Conservation (phyloP, 2,797 vertebrate species). For the Characodon lateralis region DNA sequence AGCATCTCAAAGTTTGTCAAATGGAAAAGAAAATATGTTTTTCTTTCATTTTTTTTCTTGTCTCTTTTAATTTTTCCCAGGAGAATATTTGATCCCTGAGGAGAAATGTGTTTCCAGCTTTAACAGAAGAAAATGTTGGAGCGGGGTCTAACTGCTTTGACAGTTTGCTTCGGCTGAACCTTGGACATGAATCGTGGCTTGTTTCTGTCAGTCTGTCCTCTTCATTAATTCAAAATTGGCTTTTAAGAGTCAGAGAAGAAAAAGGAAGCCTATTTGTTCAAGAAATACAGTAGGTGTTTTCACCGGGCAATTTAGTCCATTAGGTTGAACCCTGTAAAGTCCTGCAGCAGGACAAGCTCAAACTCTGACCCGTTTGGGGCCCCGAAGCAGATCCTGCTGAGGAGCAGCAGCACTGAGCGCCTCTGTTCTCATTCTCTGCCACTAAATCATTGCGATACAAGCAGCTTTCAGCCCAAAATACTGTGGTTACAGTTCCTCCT, state of each 20-base stretch:
- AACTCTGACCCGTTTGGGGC: conserved; percentile 52
- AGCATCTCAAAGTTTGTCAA: conserved; percentile 20
- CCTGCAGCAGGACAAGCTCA: conserved; percentile 25
- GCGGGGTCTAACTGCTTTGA: conserved; percentile 44
- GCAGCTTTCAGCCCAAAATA: conserved; percentile 64
- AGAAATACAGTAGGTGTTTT: conserved; percentile 53
- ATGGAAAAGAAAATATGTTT: conserved; percentile 18
- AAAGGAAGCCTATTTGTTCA: conserved; percentile 52
- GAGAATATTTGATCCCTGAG: conserved; percentile 15
- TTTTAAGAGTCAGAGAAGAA: conserved; percentile 38
- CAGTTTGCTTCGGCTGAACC: conserved; percentile 38
- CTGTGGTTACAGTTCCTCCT: conserved; percentile 67
- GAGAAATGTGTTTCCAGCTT: conserved; percentile 21
- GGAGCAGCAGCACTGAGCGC: conserved; percentile 51
- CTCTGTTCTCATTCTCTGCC: conserved; percentile 65
- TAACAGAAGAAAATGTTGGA: conserved; percentile 21
- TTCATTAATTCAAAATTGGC: conserved; percentile 39
- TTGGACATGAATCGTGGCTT: conserved; percentile 52
- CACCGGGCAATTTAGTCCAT: conserved; percentile 25
- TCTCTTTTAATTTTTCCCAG: conserved; percentile 24
- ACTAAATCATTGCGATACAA: conserved; percentile 63
- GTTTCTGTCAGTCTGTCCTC: conserved; percentile 33
- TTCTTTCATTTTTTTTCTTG: background rate
- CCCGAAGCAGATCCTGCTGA: conserved; percentile 37
- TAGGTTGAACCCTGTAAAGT: conserved; percentile 33